These are phyloP conservation scores for Campylomormyrus tamandua DNA, from an alignment of 2,113 vertebrate genomes.

Conservation along the genomic window DNA sequence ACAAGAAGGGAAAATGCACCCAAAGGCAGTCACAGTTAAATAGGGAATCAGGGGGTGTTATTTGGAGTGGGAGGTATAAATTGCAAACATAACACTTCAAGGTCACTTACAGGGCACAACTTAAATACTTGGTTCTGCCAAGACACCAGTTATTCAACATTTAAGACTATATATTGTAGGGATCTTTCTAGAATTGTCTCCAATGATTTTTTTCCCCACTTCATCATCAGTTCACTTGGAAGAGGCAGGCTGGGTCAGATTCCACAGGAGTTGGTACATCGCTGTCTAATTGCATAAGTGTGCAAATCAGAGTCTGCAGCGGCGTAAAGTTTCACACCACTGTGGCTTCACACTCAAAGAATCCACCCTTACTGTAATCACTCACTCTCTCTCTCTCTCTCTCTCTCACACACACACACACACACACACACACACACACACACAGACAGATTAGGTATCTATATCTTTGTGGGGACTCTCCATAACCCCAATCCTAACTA, in stretches of 20 bases:
- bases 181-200: neutral
- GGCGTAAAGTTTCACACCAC: neutral
- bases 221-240: neutral
- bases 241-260: neutral
- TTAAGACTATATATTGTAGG: neutral
- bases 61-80: neutral
- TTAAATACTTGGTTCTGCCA: neutral
- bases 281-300: neutral
- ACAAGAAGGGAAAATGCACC: neutral
- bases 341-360: neutral
- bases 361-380: neutral
- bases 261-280: neutral
- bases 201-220: neutral
- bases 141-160: neutral
- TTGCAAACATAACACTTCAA: neutral
- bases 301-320: neutral
- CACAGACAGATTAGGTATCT: neutral
- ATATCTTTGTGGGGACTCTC: neutral
- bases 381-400: too few relatives aligned
- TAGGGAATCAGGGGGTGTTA: neutral
- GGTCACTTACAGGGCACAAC: neutral
- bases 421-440: neutral
- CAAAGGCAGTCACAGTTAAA: neutral
- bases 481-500: neutral
- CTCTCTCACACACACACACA: too few relatives aligned